Conservation (phyloP, 1,140 invertebrate genomes). For the Archegozetes longisetosus region DNA sequence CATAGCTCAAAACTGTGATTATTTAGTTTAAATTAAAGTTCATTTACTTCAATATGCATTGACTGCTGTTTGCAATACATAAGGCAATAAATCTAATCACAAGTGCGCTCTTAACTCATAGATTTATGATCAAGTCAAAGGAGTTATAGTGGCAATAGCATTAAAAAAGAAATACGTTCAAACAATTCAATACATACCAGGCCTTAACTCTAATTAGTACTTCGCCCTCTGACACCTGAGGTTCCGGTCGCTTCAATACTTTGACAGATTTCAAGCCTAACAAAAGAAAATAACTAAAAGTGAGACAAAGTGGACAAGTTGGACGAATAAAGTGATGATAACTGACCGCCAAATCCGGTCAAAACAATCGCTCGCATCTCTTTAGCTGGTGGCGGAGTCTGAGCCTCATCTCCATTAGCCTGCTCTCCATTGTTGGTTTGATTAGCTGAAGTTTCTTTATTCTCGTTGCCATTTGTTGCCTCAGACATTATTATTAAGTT, state of each 20-base stretch:
- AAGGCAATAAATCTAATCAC: too few species aligned
- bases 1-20: too few species aligned
- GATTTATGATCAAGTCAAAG: too few species aligned
- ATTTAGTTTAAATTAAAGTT: too few species aligned
- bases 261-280: slow-evolving; percentile 53
- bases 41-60: too few species aligned
- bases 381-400: slow-evolving; percentile 39
- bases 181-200: slow-evolving; percentile 47
- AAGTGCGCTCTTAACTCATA: too few species aligned
- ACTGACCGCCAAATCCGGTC: slow-evolving; percentile 55
- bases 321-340: neutral
- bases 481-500: too few species aligned
- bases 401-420: neutral
- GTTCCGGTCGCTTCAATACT: slow-evolving; percentile 57
- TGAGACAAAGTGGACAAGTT: too few species aligned
- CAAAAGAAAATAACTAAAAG: neutral
- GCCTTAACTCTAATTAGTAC: slow-evolving; percentile 65
- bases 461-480: neutral
- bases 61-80: too few species aligned
- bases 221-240: slow-evolving; percentile 51
- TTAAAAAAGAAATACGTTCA: too few species aligned
- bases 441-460: neutral
- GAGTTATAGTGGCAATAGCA: too few species aligned
- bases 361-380: slow-evolving; percentile 67
- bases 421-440: neutral